These are phyloP conservation scores for Chaitophorus viminalis DNA, from an alignment of 2,888 invertebrate genomes.

Conservation along the genomic window DNA sequence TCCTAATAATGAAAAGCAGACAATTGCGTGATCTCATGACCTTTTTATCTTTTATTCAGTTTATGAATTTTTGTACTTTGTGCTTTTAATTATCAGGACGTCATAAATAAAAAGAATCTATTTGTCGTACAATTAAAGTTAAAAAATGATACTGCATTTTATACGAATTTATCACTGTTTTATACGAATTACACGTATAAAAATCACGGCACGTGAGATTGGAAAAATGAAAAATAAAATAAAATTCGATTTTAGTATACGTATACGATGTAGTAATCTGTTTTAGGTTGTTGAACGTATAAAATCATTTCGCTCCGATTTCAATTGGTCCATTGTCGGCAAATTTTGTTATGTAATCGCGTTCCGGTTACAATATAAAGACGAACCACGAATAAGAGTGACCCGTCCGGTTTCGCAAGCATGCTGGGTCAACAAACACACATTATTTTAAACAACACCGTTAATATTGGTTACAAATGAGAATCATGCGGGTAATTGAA, in stretches of 20 bases:
- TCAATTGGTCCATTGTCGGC: background rate
- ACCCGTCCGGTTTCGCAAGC: background rate
- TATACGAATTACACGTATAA: background rate
- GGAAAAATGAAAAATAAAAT: background rate
- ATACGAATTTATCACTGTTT: no score
- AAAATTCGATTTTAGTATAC: background rate
- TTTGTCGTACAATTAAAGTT: no score
- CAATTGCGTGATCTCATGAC: no score
- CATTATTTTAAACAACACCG: background rate
- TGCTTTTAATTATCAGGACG: no score
- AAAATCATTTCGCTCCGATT: background rate
- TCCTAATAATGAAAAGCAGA: no score
- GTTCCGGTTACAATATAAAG: background rate
- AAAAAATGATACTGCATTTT: no score
- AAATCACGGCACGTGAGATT: background rate
- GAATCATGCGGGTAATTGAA: background rate
- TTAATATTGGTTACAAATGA: background rate
- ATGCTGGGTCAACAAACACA: background rate
- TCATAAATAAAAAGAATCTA: no score
- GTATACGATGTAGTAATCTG: background rate
- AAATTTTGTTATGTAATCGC: background rate
- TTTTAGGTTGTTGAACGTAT: background rate
- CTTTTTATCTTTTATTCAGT: no score
- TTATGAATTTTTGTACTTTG: no score
- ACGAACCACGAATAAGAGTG: no score